These are phyloP conservation scores for Coleophora deauratella DNA, from an alignment of 2,888 invertebrate genomes.

Conservation along the genomic window DNA sequence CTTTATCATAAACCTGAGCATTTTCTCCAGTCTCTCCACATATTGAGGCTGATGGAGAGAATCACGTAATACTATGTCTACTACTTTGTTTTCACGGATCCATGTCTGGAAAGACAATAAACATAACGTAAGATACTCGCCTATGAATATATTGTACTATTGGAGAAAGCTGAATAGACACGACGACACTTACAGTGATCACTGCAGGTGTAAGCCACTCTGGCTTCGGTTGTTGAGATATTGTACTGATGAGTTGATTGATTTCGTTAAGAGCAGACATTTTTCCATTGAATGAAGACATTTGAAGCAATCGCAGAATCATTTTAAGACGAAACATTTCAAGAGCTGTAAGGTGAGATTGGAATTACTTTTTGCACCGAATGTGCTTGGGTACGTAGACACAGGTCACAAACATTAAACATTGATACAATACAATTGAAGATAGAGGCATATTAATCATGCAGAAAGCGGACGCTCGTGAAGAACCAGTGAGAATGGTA, in stretches of 20 bases:
- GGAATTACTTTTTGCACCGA: neutral
- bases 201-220: conserved; percentile 95
- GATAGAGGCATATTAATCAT: conserved; percentile 13
- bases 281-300: conserved; percentile 98
- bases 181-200: conserved; percentile 84
- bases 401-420: neutral
- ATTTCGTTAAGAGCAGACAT: conserved; percentile 99
- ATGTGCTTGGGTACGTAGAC: no score
- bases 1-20: conserved; percentile 97
- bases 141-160: neutral
- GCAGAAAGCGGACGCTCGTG: conserved; percentile 19
- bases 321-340: conserved; percentile 97
- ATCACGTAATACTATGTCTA: conserved; percentile 95
- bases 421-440: neutral
- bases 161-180: no score
- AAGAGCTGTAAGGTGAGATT: conserved; percentile 66
- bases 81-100: conserved; percentile 96
- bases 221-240: conserved; percentile 92
- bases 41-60: conserved; percentile 98
- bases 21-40: conserved; percentile 97
- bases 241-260: conserved; percentile 94
- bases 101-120: conserved; percentile 78
- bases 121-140: neutral
- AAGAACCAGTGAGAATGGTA: conserved; percentile 22
- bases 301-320: conserved; percentile 93